phyloP scores from a whole-genome alignment of 2,113 vertebrate species.

The Ciconia stormi region DNA sequence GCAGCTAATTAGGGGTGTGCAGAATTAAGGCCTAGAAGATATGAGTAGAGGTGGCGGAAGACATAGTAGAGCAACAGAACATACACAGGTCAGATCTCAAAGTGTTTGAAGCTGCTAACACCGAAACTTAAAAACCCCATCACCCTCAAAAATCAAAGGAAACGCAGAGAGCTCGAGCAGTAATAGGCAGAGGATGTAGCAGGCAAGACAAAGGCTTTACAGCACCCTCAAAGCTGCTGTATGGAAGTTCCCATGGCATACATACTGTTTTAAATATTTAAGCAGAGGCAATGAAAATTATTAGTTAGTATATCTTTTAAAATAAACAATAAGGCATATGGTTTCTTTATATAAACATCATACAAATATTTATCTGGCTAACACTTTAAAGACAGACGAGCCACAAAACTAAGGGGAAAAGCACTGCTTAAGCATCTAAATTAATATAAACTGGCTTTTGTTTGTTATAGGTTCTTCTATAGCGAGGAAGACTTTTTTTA shows the following conservation, averaged over 20 bases:
- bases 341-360: not conserved
- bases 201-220: not conserved
- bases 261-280: not conserved
- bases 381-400: not conserved
- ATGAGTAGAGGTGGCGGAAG: rapidly evolving
- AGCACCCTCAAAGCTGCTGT: not conserved
- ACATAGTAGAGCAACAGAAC: rapidly evolving
- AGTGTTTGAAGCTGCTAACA: not conserved
- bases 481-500: not conserved
- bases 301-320: not conserved
- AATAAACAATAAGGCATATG: not conserved
- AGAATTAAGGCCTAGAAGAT: not conserved
- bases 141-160: not conserved
- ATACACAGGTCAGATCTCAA: not conserved
- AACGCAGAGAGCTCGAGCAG: rapidly evolving
- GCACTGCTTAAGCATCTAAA: not conserved
- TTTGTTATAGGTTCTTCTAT: not conserved
- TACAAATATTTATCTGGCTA: not conserved
- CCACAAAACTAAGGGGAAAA: not conserved
- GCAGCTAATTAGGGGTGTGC: rapidly evolving
- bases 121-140: not conserved
- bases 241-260: not conserved
- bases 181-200: not conserved
- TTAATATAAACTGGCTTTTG: not conserved
- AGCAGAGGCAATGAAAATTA: not conserved